These are phyloP conservation scores for Gobionotothen gibberifrons DNA, from an alignment of 2,797 vertebrate genomes.

Conservation along the genomic window DNA sequence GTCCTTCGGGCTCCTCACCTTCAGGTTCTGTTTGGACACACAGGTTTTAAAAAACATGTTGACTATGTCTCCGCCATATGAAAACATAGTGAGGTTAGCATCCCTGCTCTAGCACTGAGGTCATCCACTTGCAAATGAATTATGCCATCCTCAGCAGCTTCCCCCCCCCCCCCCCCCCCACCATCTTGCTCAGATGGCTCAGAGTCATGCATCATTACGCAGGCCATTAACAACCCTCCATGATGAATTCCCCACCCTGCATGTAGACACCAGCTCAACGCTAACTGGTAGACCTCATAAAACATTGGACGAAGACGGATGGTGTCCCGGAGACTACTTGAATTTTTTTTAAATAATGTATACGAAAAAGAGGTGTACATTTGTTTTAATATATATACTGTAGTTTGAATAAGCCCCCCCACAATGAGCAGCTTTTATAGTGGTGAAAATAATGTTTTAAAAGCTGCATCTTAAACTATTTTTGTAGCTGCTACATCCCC, in stretches of 20 bases:
- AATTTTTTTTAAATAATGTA: neutral
- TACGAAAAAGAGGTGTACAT: neutral
- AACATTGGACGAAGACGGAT: conserved; percentile 49
- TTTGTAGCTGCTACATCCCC: neutral
- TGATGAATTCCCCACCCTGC: conserved; percentile 65
- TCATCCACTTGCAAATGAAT: conserved; percentile 64
- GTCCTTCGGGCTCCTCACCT: conserved; percentile 94
- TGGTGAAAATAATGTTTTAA: neutral
- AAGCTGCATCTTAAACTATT: neutral
- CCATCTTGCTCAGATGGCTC: conserved; percentile 64
- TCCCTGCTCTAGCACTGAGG: conserved; percentile 46
- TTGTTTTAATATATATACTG: neutral
- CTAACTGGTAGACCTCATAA: conserved; percentile 51
- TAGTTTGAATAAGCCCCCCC: neutral
- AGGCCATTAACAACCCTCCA: conserved; percentile 67
- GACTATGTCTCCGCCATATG: conserved; percentile 1
- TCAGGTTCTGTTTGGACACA: conserved; percentile 88
- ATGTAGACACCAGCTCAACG: conserved; percentile 36
- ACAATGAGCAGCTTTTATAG: neutral
- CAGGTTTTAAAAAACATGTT: conserved; percentile 3
- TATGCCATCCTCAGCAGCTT: conserved; percentile 59
- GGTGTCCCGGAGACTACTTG: conserved; percentile 15
- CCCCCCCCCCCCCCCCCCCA: neutral
- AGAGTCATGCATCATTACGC: conserved; percentile 71
- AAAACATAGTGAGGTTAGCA: conserved; percentile 36